Evolutionary conservation across 1,140 invertebrate species (phyloP).

Genomic region (Neodiprion pinetum): DNA sequence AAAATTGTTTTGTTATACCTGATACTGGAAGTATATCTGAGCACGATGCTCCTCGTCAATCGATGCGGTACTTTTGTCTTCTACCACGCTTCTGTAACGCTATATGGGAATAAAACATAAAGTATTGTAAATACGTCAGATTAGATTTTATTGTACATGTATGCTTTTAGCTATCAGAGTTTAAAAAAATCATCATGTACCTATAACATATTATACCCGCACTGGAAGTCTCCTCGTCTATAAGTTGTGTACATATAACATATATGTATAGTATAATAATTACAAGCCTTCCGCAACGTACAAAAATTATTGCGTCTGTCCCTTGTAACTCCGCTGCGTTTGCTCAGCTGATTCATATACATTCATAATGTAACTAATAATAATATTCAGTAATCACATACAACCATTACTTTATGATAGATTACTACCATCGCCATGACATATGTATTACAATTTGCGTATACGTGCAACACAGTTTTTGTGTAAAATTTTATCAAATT

Average conservation of each 20-base stretch:
- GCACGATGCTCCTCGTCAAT: constrained; percentile 9
- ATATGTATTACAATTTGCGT: too few species aligned
- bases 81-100: constrained; percentile 42
- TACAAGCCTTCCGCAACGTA: constrained; percentile 13
- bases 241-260: background rate
- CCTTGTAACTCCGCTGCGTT: too few species aligned
- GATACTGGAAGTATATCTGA: background rate
- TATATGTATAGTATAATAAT: background rate
- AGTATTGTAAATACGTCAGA: constrained; percentile 52
- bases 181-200: constrained; percentile 19
- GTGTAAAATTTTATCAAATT: too few species aligned
- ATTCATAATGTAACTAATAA: too few species aligned
- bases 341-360: too few species aligned
- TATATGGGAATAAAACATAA: constrained; percentile 40
- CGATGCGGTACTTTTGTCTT: constrained; percentile 22
- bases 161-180: constrained; percentile 24
- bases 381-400: too few species aligned
- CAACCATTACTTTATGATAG: too few species aligned
- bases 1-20: background rate
- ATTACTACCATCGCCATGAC: too few species aligned
- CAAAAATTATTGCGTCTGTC: background rate
- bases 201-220: background rate
- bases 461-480: too few species aligned
- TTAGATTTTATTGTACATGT: constrained; percentile 43
- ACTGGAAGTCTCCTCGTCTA: background rate